Percentiles rank a stretch among this genome's conserved stretches.
Evolutionary conservation across 2,888 invertebrate species (phyloP).

Genomic region (Andrena dorsata): DNA sequence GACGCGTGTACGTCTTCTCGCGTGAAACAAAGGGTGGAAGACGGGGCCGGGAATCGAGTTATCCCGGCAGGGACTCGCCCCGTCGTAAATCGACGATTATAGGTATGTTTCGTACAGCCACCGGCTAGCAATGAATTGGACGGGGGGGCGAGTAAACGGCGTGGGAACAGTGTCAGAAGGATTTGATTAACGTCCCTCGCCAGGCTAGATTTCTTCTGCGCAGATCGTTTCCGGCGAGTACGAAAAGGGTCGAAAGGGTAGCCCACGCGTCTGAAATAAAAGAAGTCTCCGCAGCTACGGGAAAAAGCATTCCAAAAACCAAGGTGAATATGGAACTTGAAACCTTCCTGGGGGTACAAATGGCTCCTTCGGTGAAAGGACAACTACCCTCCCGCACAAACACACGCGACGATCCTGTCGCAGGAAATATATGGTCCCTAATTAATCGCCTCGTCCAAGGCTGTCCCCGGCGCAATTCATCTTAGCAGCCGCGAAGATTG

Average conservation of each 20-base stretch:
- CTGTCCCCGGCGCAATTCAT: slow-evolving; percentile 59
- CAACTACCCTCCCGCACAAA: background rate
- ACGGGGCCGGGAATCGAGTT: background rate
- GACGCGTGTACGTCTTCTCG: slow-evolving; percentile 9
- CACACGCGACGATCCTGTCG: slow-evolving; percentile 3
- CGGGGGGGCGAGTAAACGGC: background rate
- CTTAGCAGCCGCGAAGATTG: slow-evolving; percentile 69
- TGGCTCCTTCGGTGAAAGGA: background rate
- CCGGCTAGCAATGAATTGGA: background rate
- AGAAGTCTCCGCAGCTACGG: too few relatives aligned
- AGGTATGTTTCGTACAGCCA: slow-evolving; percentile 2
- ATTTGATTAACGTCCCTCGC: too few relatives aligned
- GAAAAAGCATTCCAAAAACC: background rate
- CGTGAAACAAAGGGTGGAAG: slow-evolving; percentile 35
- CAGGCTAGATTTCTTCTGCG: too few relatives aligned
- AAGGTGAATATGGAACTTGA: background rate
- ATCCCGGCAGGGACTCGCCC: background rate
- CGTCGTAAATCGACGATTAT: slow-evolving; percentile 37
- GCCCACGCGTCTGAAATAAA: too few relatives aligned
- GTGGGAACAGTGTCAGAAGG: background rate
- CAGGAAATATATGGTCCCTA: slow-evolving; percentile 28
- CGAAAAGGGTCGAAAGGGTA: too few relatives aligned
- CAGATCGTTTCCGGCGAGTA: too few relatives aligned
- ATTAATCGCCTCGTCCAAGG: slow-evolving; percentile 50
- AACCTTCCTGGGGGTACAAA: slow-evolving; percentile 2